Evolutionary conservation across 2,888 invertebrate genomes (phyloP).

Genomic region (Hedychridium roseum): DNA sequence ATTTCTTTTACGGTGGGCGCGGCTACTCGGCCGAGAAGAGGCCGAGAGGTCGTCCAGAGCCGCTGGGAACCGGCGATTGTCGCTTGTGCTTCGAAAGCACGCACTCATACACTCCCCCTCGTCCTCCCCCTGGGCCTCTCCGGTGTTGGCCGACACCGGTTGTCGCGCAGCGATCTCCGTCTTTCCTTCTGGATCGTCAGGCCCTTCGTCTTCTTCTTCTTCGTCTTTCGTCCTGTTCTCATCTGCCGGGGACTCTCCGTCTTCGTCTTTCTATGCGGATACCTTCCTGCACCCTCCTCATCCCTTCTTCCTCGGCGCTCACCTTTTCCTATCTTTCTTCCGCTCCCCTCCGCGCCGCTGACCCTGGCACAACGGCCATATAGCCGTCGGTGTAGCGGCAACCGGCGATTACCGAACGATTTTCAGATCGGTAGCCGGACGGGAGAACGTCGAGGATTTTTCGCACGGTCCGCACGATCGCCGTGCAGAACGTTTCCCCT

Average conservation of each 20-base stretch:
- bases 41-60: slow-evolving; percentile 55
- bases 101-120: too few species aligned
- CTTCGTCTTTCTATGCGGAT: too few species aligned
- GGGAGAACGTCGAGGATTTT: slow-evolving; percentile 31
- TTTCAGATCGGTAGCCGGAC: slow-evolving; percentile 45
- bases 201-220: too few species aligned
- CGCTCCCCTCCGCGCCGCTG: not conserved
- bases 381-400: slow-evolving; percentile 28
- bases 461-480: slow-evolving; percentile 36
- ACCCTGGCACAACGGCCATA: slow-evolving; percentile 5
- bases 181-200: too few species aligned
- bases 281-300: too few species aligned
- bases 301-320: not conserved
- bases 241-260: too few species aligned
- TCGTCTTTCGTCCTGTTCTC: too few species aligned
- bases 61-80: slow-evolving; percentile 57
- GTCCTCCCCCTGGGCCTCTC: too few species aligned
- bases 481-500: slow-evolving; percentile 9
- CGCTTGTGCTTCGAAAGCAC: slow-evolving; percentile 48
- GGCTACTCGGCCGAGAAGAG: slow-evolving; percentile 45
- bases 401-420: slow-evolving; percentile 43
- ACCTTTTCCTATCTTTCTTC: slow-evolving; percentile 8
- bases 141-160: too few species aligned
- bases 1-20: slow-evolving; percentile 57
- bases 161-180: too few species aligned